A percentile compares a stretch with the other conserved stretches of the same genome.
phyloP scores from a whole-genome alignment of 2,113 vertebrate genomes.

The Megatriorchis doriae region DNA sequence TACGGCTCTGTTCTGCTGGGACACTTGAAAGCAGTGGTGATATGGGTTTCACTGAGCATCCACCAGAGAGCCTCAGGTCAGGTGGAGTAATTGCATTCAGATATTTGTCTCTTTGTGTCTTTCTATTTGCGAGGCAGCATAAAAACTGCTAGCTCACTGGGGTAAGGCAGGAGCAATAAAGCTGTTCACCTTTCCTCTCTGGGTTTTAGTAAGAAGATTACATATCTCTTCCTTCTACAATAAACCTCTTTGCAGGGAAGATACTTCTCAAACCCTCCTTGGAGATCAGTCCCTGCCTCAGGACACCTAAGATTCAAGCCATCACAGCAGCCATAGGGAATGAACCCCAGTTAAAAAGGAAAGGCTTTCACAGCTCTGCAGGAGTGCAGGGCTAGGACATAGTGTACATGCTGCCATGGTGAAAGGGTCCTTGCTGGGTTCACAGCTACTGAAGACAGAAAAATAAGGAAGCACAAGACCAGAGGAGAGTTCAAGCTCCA shows the following conservation, averaged over 20 bases:
- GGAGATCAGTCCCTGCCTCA: slow-evolving; percentile 4
- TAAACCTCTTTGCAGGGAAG: slow-evolving; percentile 50
- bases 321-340: slow-evolving; percentile 1
- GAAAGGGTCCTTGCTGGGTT: not conserved
- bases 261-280: slow-evolving; percentile 31
- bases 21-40: not conserved
- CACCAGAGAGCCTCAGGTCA: not conserved
- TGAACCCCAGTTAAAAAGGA: not conserved
- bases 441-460: not conserved
- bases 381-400: not conserved
- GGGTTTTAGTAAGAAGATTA: slow-evolving; percentile 47
- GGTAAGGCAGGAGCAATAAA: not conserved
- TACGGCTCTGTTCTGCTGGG: not conserved
- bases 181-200: not conserved
- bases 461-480: not conserved
- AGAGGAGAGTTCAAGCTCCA: not conserved
- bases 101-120: not conserved
- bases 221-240: not conserved
- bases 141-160: not conserved
- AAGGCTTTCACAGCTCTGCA: not conserved
- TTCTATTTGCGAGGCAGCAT: not conserved
- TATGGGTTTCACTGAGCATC: not conserved
- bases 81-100: not conserved
- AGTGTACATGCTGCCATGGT: not conserved
- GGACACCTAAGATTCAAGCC: not conserved